Percentiles rank a stretch among this genome's conserved stretches.
Evolutionary conservation across 1,140 invertebrate species (phyloP).

Genomic region (Ditylenchus dipsaci): DNA sequence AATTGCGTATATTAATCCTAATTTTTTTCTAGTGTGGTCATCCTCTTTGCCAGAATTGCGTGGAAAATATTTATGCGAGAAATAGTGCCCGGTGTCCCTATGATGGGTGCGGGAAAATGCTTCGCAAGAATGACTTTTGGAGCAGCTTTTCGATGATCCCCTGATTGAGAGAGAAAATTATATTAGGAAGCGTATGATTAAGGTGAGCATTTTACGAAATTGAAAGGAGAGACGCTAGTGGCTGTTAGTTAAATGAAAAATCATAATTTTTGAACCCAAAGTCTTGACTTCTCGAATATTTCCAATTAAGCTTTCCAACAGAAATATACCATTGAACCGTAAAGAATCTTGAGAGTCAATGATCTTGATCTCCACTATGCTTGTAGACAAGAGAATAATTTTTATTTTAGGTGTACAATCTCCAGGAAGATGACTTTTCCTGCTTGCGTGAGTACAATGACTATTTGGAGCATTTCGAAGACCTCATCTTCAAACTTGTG

Average conservation of each 20-base stretch:
- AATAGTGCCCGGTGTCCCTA: constrained; percentile 81
- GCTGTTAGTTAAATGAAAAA: too few species aligned
- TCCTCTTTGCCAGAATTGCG: constrained; percentile 90
- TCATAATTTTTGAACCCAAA: too few species aligned
- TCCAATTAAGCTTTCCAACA: too few species aligned
- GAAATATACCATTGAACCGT: too few species aligned
- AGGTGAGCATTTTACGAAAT: constrained; percentile 61
- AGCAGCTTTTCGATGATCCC: constrained; percentile 92
- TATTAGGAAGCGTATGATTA: constrained; percentile 79
- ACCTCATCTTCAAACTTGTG: constrained; percentile 81
- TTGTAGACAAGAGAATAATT: too few species aligned
- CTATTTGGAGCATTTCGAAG: constrained; percentile 83
- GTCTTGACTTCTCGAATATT: too few species aligned
- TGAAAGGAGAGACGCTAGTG: too few species aligned
- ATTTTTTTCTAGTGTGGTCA: constrained; percentile 72
- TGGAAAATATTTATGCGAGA: constrained; percentile 86
- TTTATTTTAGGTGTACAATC: constrained; percentile 70
- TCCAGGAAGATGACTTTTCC: constrained; percentile 81
- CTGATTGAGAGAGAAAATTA: constrained; percentile 95
- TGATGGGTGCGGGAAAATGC: constrained; percentile 74
- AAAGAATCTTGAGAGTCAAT: too few species aligned
- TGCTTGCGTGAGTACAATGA: constrained; percentile 79
- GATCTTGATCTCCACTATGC: too few species aligned
- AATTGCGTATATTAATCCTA: too few species aligned
- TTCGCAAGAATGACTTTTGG: constrained; percentile 84